phyloP scores from a whole-genome alignment of 2,888 invertebrate genomes.

The Agonopterix arenella region DNA sequence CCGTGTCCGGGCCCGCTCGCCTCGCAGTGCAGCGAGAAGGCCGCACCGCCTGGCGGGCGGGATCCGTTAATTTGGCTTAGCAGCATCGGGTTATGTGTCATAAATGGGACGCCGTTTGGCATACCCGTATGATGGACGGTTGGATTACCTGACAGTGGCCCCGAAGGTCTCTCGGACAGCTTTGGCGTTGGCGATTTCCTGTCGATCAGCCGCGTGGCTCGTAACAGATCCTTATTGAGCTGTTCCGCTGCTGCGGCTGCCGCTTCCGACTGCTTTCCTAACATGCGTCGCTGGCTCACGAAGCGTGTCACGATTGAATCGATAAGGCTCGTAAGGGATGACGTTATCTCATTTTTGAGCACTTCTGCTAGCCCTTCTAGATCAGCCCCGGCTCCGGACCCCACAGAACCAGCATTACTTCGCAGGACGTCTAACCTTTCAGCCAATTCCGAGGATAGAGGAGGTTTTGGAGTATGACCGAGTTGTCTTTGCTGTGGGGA shows the following conservation, averaged over 20 bases:
- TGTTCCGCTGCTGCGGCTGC: conserved; percentile 89
- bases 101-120: conserved; percentile 66
- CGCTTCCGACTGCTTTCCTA: conserved; percentile 87
- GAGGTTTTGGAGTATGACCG: conserved; percentile 63
- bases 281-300: conserved; percentile 86
- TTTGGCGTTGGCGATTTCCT: conserved; percentile 88
- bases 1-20: conserved; percentile 67
- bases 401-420: conserved; percentile 80
- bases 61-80: conserved; percentile 77
- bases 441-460: conserved; percentile 82
- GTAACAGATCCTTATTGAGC: conserved; percentile 88
- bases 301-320: conserved; percentile 92
- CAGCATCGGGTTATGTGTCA: conserved; percentile 64
- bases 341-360: conserved; percentile 92
- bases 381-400: conserved; percentile 85
- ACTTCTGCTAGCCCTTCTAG: conserved; percentile 93
- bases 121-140: conserved; percentile 67
- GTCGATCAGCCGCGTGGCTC: conserved; percentile 89
- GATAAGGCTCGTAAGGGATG: conserved; percentile 88
- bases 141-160: conserved; percentile 76
- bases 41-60: conserved; percentile 78
- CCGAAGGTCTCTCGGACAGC: conserved; percentile 79
- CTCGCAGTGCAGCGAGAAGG: conserved; percentile 83
- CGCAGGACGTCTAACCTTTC: conserved; percentile 88
- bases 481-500: conserved; percentile 72